These are phyloP conservation scores for Synergus laeviventris DNA, from an alignment of 2,888 invertebrate species.

Conservation along the genomic window DNA sequence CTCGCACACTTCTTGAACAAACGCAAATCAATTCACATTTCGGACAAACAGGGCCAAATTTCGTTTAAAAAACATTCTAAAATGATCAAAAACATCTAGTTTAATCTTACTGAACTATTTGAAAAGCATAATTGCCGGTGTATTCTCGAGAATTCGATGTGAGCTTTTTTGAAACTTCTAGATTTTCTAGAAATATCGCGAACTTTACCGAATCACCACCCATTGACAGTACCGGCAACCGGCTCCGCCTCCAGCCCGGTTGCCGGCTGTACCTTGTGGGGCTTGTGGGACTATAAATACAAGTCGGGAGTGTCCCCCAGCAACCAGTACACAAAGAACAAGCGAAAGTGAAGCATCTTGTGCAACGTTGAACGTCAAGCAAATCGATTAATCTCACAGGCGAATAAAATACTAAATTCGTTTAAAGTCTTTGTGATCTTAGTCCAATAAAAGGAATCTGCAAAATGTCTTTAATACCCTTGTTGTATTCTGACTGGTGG, in stretches of 20 bases:
- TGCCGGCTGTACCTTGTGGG: no score
- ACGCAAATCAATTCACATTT: neutral
- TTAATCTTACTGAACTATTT: neutral
- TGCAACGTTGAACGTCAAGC: neutral
- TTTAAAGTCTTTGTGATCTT: neutral
- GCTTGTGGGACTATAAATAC: neutral
- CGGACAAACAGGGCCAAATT: neutral
- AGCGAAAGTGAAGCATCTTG: neutral
- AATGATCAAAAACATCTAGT: neutral
- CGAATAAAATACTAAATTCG: neutral
- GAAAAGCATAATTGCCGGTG: neutral
- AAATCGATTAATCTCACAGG: neutral
- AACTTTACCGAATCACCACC: neutral
- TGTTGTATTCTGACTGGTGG: constrained; percentile 91
- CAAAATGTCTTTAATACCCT: constrained; percentile 87
- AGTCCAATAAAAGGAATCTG: neutral
- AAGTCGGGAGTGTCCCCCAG: neutral
- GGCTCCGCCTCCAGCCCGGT: no score
- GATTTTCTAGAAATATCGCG: neutral
- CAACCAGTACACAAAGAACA: neutral
- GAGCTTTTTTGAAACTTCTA: neutral
- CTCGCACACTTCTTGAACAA: no score
- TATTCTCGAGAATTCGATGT: neutral
- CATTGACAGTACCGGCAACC: no score
- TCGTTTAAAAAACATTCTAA: neutral